These are phyloP conservation scores for Noctua janthina DNA, from an alignment of 2,888 invertebrate species.

Conservation along the genomic window DNA sequence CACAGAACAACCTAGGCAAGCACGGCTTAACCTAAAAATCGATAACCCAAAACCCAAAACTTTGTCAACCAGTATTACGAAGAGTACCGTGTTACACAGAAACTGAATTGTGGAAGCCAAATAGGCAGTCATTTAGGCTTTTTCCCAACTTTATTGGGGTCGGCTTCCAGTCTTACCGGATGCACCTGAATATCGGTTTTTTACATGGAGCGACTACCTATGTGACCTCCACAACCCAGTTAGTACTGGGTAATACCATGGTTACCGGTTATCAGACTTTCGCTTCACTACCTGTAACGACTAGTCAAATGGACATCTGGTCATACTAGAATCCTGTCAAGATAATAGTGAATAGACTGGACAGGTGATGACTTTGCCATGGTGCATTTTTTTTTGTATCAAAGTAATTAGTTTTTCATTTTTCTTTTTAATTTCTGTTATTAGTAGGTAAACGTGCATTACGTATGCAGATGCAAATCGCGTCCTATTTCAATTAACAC, in stretches of 20 bases:
- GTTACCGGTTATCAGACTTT: no score
- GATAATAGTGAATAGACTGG: neutral
- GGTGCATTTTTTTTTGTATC: neutral
- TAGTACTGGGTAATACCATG: no score
- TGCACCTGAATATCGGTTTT: no score
- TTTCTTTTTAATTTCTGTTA: neutral
- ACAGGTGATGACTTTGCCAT: neutral
- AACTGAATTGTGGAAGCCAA: neutral
- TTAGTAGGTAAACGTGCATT: neutral
- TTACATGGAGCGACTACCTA: no score
- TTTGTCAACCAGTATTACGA: neutral
- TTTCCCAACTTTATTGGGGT: no score
- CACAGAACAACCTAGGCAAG: no score
- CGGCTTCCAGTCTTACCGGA: no score
- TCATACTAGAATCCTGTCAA: neutral
- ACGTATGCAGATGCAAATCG: neutral
- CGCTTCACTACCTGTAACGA: no score
- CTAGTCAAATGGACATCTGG: neutral
- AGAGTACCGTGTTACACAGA: neutral
- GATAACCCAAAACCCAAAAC: neutral
- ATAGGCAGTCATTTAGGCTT: neutral
- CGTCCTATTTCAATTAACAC: neutral
- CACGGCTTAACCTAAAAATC: no score
- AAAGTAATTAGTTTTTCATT: no score
- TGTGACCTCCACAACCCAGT: no score